Base-by-base conservation (phyloP, 2,888 invertebrate genomes). In the Apamea epomidion region DNA sequence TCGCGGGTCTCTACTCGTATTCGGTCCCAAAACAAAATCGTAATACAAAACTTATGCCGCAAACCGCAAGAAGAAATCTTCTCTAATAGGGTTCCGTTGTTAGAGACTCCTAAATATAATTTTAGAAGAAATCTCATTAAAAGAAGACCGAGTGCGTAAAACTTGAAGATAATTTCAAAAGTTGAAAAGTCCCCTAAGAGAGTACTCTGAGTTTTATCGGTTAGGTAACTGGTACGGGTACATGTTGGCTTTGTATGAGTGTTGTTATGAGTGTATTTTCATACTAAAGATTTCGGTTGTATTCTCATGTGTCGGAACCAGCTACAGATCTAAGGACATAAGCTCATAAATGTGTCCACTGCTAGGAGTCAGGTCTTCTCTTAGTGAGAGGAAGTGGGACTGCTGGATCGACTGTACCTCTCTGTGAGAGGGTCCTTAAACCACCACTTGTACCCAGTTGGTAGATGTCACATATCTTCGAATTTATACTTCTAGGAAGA, bases 41-140 rank as follows among this genome's bases (percentile, higher is more conserved):
- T 84, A 83, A 87, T 73, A 76, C 67, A 64, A 86, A 87, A 83
- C 75, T 88, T 80, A 79, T 74, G 54, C 80, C 68, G 65, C 76
- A 74, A 86, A 82, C 76, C 64, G 75, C 69, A 45, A 72, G 37
- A 80, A 78, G 73, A 83, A 89, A 86, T 82, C 69, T 79, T 74
- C 81, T 82, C 68, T 87, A 82, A 89, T 88, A 88, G 77, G 88
- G 84, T 83, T 81, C 78, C 90, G 82, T 88, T 83, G 83, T 87
- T 84, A 86, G 74, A 74, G 80, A 78, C 68, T 77, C 78, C 80
- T 82, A 84, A 85, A 88, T 87, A 90, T 87, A 86, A 83, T 89
- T 89, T 90, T 79, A 77, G 74, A 88, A 89, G 90, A 90, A 89
- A 90, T 85, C 88, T 89, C 87, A 90, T 89, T 89, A 90, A 82